Conservation (phyloP, 1,140 invertebrate species). For the Apis florea region DNA sequence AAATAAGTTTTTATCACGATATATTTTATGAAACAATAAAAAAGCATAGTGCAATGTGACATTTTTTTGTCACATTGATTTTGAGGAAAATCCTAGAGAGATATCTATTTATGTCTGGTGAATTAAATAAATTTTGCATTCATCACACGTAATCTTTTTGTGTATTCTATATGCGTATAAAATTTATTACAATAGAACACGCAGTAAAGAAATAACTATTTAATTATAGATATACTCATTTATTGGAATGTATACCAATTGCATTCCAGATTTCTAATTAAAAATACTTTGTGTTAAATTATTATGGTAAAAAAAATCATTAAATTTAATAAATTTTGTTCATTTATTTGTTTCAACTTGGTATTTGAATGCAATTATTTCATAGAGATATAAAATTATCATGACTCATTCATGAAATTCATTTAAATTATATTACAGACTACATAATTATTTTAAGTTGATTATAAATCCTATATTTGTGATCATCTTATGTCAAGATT, state of each 20-base stretch:
- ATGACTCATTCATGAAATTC: neutral
- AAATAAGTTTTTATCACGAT: too few species aligned
- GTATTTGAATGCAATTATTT: neutral
- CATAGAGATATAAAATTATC: neutral
- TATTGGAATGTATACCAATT: conserved; percentile 6
- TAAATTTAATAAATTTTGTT: neutral
- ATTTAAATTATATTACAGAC: conserved; percentile 6
- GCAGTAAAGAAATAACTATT: conserved; percentile 12
- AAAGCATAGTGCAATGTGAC: too few species aligned
- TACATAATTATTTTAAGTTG: neutral
- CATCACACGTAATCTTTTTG: conserved; percentile 21
- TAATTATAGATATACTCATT: conserved; percentile 37
- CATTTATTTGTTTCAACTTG: neutral
- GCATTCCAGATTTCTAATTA: neutral
- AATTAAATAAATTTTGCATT: conserved; percentile 36
- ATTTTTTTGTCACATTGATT: conserved; percentile 47
- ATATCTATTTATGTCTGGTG: neutral
- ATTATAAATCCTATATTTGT: conserved; percentile 41
- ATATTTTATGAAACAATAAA: too few species aligned
- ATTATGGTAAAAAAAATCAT: neutral
- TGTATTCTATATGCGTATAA: conserved; percentile 39
- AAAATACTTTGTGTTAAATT: neutral
- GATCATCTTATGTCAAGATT: conserved; percentile 54
- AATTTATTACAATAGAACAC: conserved; percentile 22
- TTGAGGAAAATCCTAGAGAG: conserved; percentile 34